Evolutionary conservation across 2,888 invertebrate genomes (phyloP).

Genomic region (Conops quadrifasciatus): DNA sequence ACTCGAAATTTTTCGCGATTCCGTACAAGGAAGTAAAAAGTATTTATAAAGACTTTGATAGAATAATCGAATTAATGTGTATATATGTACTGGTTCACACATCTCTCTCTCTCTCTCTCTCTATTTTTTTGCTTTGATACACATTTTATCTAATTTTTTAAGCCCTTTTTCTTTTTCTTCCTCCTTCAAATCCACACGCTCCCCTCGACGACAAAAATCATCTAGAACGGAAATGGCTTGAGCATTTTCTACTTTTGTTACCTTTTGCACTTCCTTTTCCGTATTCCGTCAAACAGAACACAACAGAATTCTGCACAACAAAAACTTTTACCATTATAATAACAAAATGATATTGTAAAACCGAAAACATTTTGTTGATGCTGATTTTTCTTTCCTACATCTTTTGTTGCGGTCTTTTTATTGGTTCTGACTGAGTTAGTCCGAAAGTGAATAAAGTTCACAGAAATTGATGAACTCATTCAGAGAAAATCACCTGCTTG

Average conservation of each 20-base stretch:
- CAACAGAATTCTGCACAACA: conserved; percentile 15
- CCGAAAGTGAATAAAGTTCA: not conserved
- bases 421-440: not conserved
- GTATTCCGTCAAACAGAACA: conserved; percentile 2
- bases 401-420: not conserved
- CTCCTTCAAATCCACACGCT: not conserved
- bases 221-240: not conserved
- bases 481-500: not conserved
- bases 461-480: conserved; percentile 7
- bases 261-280: conserved; percentile 6
- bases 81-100: too few relatives aligned
- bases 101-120: too few relatives aligned
- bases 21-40: too few relatives aligned
- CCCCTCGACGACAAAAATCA: not conserved
- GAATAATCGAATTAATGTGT: too few relatives aligned
- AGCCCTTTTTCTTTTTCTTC: not conserved
- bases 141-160: not conserved
- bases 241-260: conserved; percentile 12
- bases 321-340: not conserved
- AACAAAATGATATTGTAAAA: not conserved
- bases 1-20: too few relatives aligned
- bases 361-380: too few relatives aligned
- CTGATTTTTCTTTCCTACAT: too few relatives aligned
- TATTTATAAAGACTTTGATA: too few relatives aligned
- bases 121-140: too few relatives aligned